Evolutionary conservation across 2,888 invertebrate species (phyloP), one percentile per base, ranked within the genome.

Genomic region (Griposia aprilina): DNA sequence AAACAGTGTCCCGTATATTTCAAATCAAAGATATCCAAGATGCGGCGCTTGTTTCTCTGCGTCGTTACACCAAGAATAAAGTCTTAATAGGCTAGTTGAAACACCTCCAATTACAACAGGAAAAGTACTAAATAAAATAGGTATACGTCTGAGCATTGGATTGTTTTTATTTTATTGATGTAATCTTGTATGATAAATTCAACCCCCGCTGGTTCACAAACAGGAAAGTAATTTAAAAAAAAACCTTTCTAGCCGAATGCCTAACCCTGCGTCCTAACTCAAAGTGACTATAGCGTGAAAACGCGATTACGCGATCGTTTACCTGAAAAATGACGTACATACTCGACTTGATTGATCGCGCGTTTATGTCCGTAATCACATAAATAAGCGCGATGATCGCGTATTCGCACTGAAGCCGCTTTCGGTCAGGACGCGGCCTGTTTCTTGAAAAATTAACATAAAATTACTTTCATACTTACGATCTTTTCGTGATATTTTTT

Each of bases 51-150:
- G 91, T 90, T 90, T 86, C 87, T 86, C 82, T 89, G 88, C 91
- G 84, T 90, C 89, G 90, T 91, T 90, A 92, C 90, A 87, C 82
- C 85, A 90, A 89, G 89, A 90, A 92, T 92, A 91, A 92, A 90
- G 87, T 88, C 91, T 89, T 91, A 90, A 91, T 90, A 87, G 90
- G 88, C 89, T 82, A 89, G 88, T 89, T 87, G 89, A 91, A 92
- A 91, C 90, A 91, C 87, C 89, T 91, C 80, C 87, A 90, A 90
- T 92, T 90, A 89, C 78, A 81, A 84, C 67, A 52, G 81, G 71
- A 86, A 84, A 74, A 72, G 52, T 23, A 86, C 26, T 20, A 23
- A n/a, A 13, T n/a, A n/a, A 59, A 59, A 59, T 59, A 50, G 10
- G 30, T 60, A 23, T 26, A 26, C 17, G 41, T 52, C 48, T 23